Evolutionary conservation across 2,113 vertebrate genomes (phyloP).

Genomic region (Tringa solitaria): DNA sequence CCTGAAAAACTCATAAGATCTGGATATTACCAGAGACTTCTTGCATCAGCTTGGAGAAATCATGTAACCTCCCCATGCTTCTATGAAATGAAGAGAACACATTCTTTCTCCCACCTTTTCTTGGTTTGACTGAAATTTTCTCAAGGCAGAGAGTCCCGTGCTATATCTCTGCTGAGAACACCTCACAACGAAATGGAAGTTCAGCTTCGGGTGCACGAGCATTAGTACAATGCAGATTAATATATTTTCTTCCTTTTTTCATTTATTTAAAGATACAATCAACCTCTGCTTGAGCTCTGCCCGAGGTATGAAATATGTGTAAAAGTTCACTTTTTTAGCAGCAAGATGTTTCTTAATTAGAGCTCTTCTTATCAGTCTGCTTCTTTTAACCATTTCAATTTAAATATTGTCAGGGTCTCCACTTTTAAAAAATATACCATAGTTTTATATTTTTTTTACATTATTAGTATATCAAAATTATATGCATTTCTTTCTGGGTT

Average conservation of each 20-base stretch:
- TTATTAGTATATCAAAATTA: neutral
- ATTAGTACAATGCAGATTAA: conserved; percentile 4
- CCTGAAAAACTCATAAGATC: neutral
- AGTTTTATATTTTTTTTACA: neutral
- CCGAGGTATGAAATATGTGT: conserved; percentile 3
- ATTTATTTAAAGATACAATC: conserved; percentile 30
- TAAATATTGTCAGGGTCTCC: neutral
- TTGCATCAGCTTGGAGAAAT: neutral
- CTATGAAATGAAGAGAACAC: neutral
- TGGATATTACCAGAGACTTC: neutral
- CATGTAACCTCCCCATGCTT: neutral
- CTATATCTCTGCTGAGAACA: rapidly evolving
- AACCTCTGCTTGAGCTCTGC: conserved; percentile 35
- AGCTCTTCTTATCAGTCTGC: neutral
- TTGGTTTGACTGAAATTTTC: neutral
- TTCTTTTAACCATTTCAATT: neutral
- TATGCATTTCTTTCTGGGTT: neutral
- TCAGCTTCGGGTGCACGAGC: neutral
- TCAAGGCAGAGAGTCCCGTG: neutral
- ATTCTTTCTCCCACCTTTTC: neutral
- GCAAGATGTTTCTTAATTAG: conserved; percentile 28
- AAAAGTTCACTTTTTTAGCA: neutral
- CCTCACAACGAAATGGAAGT: neutral
- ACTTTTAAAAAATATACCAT: neutral
- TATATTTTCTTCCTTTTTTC: neutral